Evolutionary conservation across 2,888 invertebrate genomes (phyloP), one percentile per base, ranked within the genome.

Genomic region (Himalopsyche japonica): DNA sequence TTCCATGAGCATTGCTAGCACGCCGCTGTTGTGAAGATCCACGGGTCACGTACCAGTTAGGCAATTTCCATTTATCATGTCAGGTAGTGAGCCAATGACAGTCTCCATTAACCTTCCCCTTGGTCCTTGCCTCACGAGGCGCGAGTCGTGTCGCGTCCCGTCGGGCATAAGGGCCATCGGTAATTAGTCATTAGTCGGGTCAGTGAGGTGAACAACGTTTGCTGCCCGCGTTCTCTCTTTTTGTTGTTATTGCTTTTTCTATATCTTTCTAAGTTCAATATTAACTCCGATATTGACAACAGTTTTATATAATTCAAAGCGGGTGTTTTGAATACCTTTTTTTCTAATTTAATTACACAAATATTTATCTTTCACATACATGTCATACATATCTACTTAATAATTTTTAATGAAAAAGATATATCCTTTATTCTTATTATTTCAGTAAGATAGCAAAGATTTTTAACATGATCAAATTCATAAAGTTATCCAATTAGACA

Each of bases 161-260:
- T 34, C 57, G 32, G 37, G 43, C 48, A 80, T 80, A 32, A 49
- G 32, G 80, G 77, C 70, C 70, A 27, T 70, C 70, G 70, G 84
- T 84, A 84, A 84, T 84, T 84, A 84, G 84, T 81, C 84, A 81
- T 84, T 84, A 84, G 84, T 47, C 81, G 79, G 70, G 70, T 70
- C 70, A 70, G 24, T 70, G 70, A 70, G 70, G 70, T 70, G 70
- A 70, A 70, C 70, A 70, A 70, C 27, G 70, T 70, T 70, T 24
- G 70, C 70, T 70, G 27, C 70, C 30, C 70, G 27, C 27, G 70
- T 70, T 70, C 70, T 70, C 43, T 70, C 30, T 70, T 70, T 15
- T 24, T 70, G 70, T 70, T 70, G 30, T 70, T 70, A 6, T 70
- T 24, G 10, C n/a, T n/a, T 64, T 70, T 30, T 70, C 70, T 10